Evolutionary conservation across 2,797 vertebrate species (phyloP), one percentile per base, ranked within the genome.

Genomic region (Trichosurus vulpecula): DNA sequence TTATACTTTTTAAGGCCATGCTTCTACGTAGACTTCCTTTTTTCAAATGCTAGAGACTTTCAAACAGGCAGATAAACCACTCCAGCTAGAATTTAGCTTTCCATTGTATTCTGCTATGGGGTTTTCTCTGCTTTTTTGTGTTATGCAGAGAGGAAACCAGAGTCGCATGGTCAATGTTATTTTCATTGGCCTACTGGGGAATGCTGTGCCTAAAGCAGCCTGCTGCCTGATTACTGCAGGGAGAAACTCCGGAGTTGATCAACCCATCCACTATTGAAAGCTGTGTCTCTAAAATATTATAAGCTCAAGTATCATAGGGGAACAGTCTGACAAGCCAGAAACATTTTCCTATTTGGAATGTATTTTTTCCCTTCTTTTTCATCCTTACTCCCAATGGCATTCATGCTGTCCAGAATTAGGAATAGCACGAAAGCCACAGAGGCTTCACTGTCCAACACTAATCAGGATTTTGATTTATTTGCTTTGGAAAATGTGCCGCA

Each of bases 381-480:
- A 54, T 95, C 93, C 54, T 16, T 90, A 91, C 25, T 66, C n/a
- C 16, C 14, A 27, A 25, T 97, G 30, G 31, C 2, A 0, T 56
- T 96, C 93, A 61, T 51, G 12, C 3, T 4, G 9, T n/a, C 96
- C 52, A 94, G 3, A 91, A 95, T 93, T 95, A 93, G 93, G 94
- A 94, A n/a, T 55, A 58, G 96, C 91, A 51, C 27, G 4, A 90
- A 95, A 93, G 93, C 91, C 96, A 27, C 53, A 93, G 61, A 91
- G 81, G 91, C 6, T 93, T 35, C 0, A 41, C 89, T 95, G 52
- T 93, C 95, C 97, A 94, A 95, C 54, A 56, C 74, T 94, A 90
- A 96, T 95, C 94, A 97, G 55, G 91, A 51, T 96, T 98, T 97
- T 95, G 54, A 97, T 97, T 96, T 1, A 91, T 97, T 96, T 97